A percentile compares a stretch with the other conserved stretches of the same genome.
These are phyloP conservation scores for Euspilapteryx auroguttella DNA, from an alignment of 2,888 invertebrate species.

Conservation along the genomic window DNA sequence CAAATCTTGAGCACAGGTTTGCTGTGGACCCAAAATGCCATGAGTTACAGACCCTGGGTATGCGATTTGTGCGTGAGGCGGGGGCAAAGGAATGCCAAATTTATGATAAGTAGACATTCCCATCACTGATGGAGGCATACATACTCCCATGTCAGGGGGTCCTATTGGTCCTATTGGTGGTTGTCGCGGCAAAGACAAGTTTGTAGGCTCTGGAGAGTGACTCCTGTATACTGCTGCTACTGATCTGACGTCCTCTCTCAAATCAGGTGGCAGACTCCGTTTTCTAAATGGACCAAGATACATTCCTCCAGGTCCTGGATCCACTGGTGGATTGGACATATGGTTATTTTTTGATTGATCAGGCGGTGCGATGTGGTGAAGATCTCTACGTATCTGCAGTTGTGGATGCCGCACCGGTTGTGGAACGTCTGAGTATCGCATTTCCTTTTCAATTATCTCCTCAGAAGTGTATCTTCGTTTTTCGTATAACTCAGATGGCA, in stretches of 20 bases:
- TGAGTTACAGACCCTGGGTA: conserved; percentile 34
- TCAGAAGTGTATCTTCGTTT: conserved; percentile 46
- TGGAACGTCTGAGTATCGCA: conserved; percentile 47
- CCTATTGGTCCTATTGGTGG: conserved; percentile 24
- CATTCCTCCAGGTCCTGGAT: conserved; percentile 40
- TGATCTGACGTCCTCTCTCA: conserved; percentile 36
- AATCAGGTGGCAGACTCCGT: conserved; percentile 57
- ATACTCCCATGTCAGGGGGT: conserved; percentile 22
- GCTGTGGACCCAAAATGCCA: conserved; percentile 41
- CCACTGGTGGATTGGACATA: conserved; percentile 44
- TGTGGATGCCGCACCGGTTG: conserved; percentile 57
- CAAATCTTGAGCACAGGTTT: conserved; percentile 54
- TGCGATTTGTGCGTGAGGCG: conserved; percentile 43
- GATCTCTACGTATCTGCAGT: conserved; percentile 76
- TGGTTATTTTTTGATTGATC: conserved; percentile 36
- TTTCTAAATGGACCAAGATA: conserved; percentile 60
- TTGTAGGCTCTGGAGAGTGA: conserved; percentile 53
- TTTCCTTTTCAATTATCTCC: conserved; percentile 48
- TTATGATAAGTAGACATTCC: conserved; percentile 52
- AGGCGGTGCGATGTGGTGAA: conserved; percentile 59
- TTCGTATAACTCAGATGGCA: conserved; percentile 35
- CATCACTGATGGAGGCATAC: conserved; percentile 36
- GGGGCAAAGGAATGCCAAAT: conserved; percentile 47
- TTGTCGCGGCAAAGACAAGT: conserved; percentile 47
- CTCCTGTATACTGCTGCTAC: conserved; percentile 39